Conservation (phyloP, 1,140 invertebrate genomes). For the Danaus melanippus region DNA sequence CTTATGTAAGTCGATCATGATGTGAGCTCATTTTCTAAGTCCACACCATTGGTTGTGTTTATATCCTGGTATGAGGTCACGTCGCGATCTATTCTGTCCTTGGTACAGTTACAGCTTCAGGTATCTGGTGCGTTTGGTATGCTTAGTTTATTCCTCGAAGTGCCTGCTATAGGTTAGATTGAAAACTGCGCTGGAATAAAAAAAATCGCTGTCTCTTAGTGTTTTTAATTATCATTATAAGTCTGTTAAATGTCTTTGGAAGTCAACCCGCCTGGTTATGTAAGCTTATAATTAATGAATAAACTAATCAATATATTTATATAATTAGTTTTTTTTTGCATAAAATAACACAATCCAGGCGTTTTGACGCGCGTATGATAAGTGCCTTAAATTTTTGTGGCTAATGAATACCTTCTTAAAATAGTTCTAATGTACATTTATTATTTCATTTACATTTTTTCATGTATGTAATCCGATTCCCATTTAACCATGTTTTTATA, state of each 20-base stretch:
- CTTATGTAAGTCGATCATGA: constrained; percentile 13
- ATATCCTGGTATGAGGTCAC: constrained; percentile 8
- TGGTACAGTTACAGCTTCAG: constrained; percentile 27
- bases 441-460: constrained; percentile 4
- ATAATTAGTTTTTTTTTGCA: too few species aligned
- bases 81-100: constrained; percentile 19
- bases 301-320: too few species aligned
- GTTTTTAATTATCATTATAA: constrained; percentile 2
- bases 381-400: constrained; percentile 17
- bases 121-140: constrained; percentile 28
- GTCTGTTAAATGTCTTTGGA: too few species aligned
- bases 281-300: constrained; percentile 3
- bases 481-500: background rate
- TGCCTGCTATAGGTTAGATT: constrained; percentile 21
- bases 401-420: constrained; percentile 13
- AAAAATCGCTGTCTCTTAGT: constrained; percentile 8
- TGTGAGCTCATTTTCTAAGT: constrained; percentile 17
- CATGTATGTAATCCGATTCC: constrained; percentile 11
- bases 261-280: constrained; percentile 9
- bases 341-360: constrained; percentile 8
- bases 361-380: constrained; percentile 12
- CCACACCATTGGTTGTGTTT: background rate
- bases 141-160: constrained; percentile 24
- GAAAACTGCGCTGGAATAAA: constrained; percentile 1
- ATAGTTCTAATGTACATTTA: constrained; percentile 18